Percentiles rank a stretch among this genome's conserved stretches.
Evolutionary conservation across 2,797 vertebrate genomes (phyloP).

Genomic region (Siniperca obscura): DNA sequence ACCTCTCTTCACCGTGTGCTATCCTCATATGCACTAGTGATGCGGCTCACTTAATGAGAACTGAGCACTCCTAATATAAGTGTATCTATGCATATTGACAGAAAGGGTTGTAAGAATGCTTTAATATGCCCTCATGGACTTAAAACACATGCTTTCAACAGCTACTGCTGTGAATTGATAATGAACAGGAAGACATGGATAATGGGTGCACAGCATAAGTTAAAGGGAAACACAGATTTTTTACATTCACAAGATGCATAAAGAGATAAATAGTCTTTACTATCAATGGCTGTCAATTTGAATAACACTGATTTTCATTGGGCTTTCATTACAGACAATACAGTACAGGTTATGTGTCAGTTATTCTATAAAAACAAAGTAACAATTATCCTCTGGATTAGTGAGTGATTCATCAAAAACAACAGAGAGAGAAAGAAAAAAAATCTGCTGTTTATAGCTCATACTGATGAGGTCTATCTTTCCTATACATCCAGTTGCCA

Average conservation of each 20-base stretch:
- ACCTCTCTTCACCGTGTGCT: background rate
- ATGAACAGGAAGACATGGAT: slow-evolving; percentile 21
- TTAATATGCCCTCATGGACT: slow-evolving; percentile 32
- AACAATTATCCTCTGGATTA: slow-evolving; percentile 5
- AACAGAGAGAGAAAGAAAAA: background rate
- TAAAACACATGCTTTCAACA: slow-evolving; percentile 15
- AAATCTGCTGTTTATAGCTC: background rate
- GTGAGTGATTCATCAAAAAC: slow-evolving; percentile 1
- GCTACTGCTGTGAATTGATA: slow-evolving; percentile 39
- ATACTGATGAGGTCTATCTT: background rate
- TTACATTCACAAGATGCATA: slow-evolving; percentile 18
- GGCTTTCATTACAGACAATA: background rate
- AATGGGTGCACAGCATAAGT: slow-evolving; percentile 11
- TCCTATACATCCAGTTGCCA: background rate
- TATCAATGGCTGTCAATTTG: background rate
- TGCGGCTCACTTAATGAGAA: slow-evolving; percentile 22
- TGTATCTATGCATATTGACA: slow-evolving; percentile 19
- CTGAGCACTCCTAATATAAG: slow-evolving; percentile 14
- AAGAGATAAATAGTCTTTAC: slow-evolving; percentile 19
- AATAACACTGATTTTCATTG: slow-evolving; percentile 13
- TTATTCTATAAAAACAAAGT: background rate
- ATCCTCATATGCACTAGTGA: slow-evolving; percentile 21
- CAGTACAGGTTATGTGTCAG: background rate
- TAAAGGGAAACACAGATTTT: slow-evolving; percentile 8
- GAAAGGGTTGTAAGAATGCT: slow-evolving; percentile 17